Base-by-base conservation (phyloP, 1,140 invertebrate species). In the Eumaeus atala region DNA sequence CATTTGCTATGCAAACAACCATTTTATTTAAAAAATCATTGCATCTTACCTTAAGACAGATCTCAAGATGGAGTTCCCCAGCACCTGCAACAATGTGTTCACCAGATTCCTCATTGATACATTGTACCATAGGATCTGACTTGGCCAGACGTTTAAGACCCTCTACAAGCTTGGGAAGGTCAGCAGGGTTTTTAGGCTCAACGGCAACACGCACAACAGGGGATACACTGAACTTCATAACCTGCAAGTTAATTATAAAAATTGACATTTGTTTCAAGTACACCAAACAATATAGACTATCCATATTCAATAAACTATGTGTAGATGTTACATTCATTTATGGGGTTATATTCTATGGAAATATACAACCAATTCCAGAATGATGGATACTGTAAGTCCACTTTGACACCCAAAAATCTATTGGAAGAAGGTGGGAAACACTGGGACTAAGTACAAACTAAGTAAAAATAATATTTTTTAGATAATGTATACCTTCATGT, bases 41-140 rank as follows among this genome's bases (percentile, higher is more conserved):
- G 2, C 21, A 28, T 3, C 21, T 49, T 65, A 83, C 82, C 84
- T 99, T 99, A 53, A 99, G 90, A 87, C 98, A 99, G 89, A 99
- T 99, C 91, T 99, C 98, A 89, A 99, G 92, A 91, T 99, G 98
- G 58, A 99, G 90, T 89, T 99, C 98, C 82, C 98, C 98, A 75
- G 98, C 98, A 76, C 98, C 98, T 72, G 98, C 98, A 82, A 99
- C 97, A 86, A 99, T 99, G 89, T 99, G 97, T 81, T 99, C 98
- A 60, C 98, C 98, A 74, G 98, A 99, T 89, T 99, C 98, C 90
- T 99, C 98, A 89, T 97, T 98, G 87, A 98, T 97, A 91, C 97
- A 98, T 90, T 99, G 94, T 48, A 99, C 98, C 98, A 99, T 99
- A 93, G 98, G 98, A 92, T 99, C 98, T 47, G 98, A 99, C 88